Evolutionary conservation across 2,888 invertebrate species (phyloP).

Genomic region (Bellardia bayeri): DNA sequence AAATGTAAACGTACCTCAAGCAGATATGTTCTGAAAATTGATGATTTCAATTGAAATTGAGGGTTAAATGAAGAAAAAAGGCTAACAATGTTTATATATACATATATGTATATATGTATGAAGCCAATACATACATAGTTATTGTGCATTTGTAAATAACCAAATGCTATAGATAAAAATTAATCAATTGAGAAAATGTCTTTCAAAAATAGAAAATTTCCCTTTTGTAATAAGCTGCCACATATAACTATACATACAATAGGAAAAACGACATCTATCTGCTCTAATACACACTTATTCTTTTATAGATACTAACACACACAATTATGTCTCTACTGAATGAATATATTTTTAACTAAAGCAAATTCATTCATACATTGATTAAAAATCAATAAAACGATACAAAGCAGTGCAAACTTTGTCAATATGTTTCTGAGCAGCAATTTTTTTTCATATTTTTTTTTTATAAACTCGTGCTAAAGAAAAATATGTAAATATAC

Average conservation of each 20-base stretch:
- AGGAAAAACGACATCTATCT: constrained; percentile 4
- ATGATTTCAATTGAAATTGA: not conserved
- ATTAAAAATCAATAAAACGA: constrained; percentile 66
- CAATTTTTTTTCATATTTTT: not conserved
- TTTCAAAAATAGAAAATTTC: constrained; percentile 44
- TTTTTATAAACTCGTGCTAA: not conserved
- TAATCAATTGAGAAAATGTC: constrained; percentile 64
- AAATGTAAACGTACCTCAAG: too few relatives aligned
- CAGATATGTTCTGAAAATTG: not conserved
- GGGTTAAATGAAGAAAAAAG: not conserved
- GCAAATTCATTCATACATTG: constrained; percentile 56
- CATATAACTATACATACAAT: not conserved
- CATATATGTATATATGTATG: too few relatives aligned
- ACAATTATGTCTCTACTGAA: not conserved
- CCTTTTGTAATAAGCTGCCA: not conserved
- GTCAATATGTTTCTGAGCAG: not conserved
- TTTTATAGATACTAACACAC: not conserved
- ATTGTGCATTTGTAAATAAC: constrained; percentile 1
- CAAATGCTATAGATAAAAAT: constrained; percentile 51
- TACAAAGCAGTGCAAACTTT: constrained; percentile 20
- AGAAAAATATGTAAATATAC: not conserved
- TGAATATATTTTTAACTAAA: constrained; percentile 37
- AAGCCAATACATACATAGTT: not conserved
- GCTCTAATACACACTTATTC: not conserved
- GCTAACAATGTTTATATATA: not conserved